These are phyloP conservation scores for Slavum lentiscoides DNA, from an alignment of 2,888 invertebrate species.

Conservation along the genomic window DNA sequence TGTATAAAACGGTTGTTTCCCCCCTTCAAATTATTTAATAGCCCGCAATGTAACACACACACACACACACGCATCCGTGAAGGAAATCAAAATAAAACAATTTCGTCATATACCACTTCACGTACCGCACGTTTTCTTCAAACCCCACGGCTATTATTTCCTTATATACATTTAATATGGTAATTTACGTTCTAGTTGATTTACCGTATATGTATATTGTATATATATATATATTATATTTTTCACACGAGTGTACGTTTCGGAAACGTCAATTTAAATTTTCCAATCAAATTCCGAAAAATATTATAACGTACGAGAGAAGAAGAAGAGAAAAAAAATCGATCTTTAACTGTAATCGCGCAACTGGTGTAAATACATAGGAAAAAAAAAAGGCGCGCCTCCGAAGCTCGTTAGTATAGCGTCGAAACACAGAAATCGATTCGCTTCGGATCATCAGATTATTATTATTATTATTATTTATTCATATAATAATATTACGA, in stretches of 20 bases:
- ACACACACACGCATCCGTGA: neutral
- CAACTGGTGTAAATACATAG: neutral
- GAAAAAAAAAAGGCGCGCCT: neutral
- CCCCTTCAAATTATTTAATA: neutral
- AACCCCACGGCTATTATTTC: neutral
- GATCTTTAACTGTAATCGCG: slow-evolving; percentile 35
- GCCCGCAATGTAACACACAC: neutral
- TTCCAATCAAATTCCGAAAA: slow-evolving; percentile 23
- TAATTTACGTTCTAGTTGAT: slow-evolving; percentile 37
- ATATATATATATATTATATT: no score
- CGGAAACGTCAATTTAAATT: slow-evolving; percentile 24
- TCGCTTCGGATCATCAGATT: slow-evolving; percentile 50
- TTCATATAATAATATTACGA: no score
- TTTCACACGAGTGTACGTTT: neutral
- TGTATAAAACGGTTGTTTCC: neutral
- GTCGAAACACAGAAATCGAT: slow-evolving; percentile 31
- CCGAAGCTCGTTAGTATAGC: slow-evolving; percentile 21
- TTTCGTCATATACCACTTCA: neutral
- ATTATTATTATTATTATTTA: slow-evolving; percentile 5
- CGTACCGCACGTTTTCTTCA: neutral
- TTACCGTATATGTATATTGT: slow-evolving; percentile 15
- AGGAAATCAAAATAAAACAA: slow-evolving; percentile 13
- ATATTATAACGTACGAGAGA: neutral
- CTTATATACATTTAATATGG: no score
- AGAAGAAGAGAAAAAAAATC: neutral